Base-by-base conservation (phyloP, 2,888 invertebrate species). In the Platycheirus albimanus region DNA sequence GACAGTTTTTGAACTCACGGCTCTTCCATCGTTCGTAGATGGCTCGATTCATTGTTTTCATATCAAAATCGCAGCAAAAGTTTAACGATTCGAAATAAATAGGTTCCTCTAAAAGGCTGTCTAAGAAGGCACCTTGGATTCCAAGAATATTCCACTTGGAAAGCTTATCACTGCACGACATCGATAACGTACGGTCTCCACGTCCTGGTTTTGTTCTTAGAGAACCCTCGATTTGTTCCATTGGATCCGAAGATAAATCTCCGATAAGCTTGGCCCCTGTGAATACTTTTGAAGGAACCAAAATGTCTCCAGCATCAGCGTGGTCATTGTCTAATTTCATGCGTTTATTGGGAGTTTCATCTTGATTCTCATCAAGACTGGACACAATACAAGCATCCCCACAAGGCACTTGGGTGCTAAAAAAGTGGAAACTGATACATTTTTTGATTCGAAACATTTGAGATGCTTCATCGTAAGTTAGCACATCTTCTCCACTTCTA, bases 101-200 rank as follows among this genome's bases (percentile, higher is more conserved):
- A 10, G 95, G 94, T 74, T 92, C 87, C 3, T 91, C 87, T 19
- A 97, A 89, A 24, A 98, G 89, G 78, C 94, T 89, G 81, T 94
- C 93, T 54, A 98, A 88, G 3, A 98, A 90, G 3, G 96, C 94
- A 3, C 98, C 98, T 92, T 96, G 98, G 24, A 97, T 88, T 0
- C 98, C 98, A 33, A 97, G 88, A 78, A 95, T 92, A 88, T 95
- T 94, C 98, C 98, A 99, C 87, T 95, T 94, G 2, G 97, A 94
- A 11, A 99, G 91, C 92, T 99, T 99, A 91, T 99, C 98, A 90
- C 97, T 98, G 90, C 98, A 99, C 0, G 97, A 97, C 87, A 98
- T 94, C 8, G 97, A 97, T 45, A 96, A 89, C 0, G 98, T 98
- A 54, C 94, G 94, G 88, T 96, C 95, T 0, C 98, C 98, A 87